phyloP scores from a whole-genome alignment of 2,113 vertebrate species.

The Lichenostomus cassidix region DNA sequence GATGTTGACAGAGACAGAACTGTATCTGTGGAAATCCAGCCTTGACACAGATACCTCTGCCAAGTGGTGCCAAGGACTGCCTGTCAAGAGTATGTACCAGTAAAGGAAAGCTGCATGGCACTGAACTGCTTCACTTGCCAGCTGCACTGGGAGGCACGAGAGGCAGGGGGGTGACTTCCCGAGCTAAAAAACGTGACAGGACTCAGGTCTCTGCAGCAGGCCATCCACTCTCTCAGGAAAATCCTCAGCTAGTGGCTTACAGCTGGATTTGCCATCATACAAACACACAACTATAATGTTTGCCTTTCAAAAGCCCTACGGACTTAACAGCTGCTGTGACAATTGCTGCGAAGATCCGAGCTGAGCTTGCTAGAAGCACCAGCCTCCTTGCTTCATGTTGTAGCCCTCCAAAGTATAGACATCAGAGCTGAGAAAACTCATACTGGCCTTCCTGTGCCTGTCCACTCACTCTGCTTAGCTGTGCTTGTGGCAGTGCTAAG shows the following conservation, averaged over 20 bases:
- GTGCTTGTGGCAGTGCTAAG: not conserved
- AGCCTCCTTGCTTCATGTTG: not conserved
- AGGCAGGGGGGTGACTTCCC: not conserved
- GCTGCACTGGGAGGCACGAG: not conserved
- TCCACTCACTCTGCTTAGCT: not conserved
- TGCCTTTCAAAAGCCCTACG: not conserved
- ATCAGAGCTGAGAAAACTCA: not conserved
- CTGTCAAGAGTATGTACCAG: not conserved
- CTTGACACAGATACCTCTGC: not conserved
- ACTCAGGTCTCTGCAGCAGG: not conserved
- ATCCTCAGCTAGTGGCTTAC: not conserved
- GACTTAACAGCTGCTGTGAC: slow-evolving; percentile 15
- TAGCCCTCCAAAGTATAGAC: not conserved
- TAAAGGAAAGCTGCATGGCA: not conserved
- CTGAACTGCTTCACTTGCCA: not conserved
- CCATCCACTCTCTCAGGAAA: not conserved
- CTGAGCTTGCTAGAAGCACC: not conserved
- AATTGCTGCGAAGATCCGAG: not conserved
- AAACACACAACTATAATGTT: not conserved
- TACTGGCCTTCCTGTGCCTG: not conserved
- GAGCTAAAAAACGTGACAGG: not conserved
- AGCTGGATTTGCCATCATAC: slow-evolving; percentile 27
- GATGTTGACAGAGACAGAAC: not conserved
- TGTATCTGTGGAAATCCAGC: not conserved
- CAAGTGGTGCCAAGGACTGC: not conserved